Base-by-base conservation (phyloP, 2,113 vertebrate species). In the Pedionomus torquatus region DNA sequence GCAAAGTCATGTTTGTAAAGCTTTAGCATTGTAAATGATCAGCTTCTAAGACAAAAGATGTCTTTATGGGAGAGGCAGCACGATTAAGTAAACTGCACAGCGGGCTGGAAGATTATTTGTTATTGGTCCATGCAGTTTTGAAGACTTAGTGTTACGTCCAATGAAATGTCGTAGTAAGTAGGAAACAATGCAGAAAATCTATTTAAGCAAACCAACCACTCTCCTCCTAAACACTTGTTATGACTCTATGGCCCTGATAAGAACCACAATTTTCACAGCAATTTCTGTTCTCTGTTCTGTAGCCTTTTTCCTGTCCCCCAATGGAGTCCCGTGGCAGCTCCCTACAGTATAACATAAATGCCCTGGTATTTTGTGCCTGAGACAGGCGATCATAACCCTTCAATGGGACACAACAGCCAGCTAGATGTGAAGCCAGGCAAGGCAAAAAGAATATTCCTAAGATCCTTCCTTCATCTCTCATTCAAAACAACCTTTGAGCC, bases 291-390 rank as follows among this genome's bases (percentile, higher is more conserved):
- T 51, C 17, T 60, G 37, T n/a, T 28, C 71, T 11, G 14, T 21
- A 48, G 39, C 43, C 46, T 60, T 43, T 54, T 57, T 37, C 23
- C 35, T 46, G 12, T 49, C 21, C 20, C 43, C 20, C 10, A 10
- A 0, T 3, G 31, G 55, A 61, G 33, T 25, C 33, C 43, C 33
- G 35, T 11, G 16, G 58, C 26, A 44, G 10, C 30, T 58, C 43
- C 7, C 37, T 11, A 1, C 10, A 44, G 37, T 3, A 5, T 13
- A 54, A 63, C 0, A 0, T 20, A 43, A 69, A 39, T 13, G 17
- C 44, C 25, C 20, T 23, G 15, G 13, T 33, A 77, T 25, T 68
- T 58, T 74, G n/a, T 58, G 14, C 44, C 58, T 5, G 13, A n/a
- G 31, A 64, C 26, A 41, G 60, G 17, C 13, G 25, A 35, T 18